These are phyloP conservation scores for Prorops nasuta DNA, from an alignment of 1,140 invertebrate species.

Conservation along the genomic window DNA sequence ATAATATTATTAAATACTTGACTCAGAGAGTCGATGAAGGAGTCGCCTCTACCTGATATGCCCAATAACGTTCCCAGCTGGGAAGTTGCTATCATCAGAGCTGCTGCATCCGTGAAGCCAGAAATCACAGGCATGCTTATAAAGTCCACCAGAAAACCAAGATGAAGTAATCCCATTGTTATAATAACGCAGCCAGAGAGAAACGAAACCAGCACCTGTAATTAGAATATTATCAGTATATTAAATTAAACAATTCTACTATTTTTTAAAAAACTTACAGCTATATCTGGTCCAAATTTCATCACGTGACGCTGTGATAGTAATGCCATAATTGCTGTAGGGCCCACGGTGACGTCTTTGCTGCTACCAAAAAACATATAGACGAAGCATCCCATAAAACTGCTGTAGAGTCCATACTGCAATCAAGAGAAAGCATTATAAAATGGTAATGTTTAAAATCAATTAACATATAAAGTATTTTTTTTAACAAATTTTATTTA, in stretches of 20 bases:
- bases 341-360: constrained; percentile 66
- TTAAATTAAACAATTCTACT: neutral
- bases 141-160: constrained; percentile 61
- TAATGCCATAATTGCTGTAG: constrained; percentile 62
- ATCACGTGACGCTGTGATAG: constrained; percentile 56
- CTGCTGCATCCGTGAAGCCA: constrained; percentile 69
- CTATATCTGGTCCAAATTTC: constrained; percentile 54
- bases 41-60: constrained; percentile 46
- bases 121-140: constrained; percentile 68
- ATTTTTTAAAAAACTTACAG: constrained; percentile 48
- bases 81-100: constrained; percentile 65
- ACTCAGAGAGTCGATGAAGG: constrained; percentile 49
- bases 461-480: too few species aligned
- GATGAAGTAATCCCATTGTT: constrained; percentile 61
- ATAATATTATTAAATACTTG: constrained; percentile 49
- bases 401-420: constrained; percentile 69
- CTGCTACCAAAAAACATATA: constrained; percentile 68
- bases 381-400: constrained; percentile 69
- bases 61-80: constrained; percentile 65
- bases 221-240: too few species aligned
- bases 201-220: constrained; percentile 61
- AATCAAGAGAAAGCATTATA: constrained; percentile 31
- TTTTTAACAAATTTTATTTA: too few species aligned
- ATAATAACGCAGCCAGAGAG: constrained; percentile 62
- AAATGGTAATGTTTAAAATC: constrained; percentile 6